phyloP scores from a whole-genome alignment of 2,797 vertebrate species.

The Leptatherina wallacei region DNA sequence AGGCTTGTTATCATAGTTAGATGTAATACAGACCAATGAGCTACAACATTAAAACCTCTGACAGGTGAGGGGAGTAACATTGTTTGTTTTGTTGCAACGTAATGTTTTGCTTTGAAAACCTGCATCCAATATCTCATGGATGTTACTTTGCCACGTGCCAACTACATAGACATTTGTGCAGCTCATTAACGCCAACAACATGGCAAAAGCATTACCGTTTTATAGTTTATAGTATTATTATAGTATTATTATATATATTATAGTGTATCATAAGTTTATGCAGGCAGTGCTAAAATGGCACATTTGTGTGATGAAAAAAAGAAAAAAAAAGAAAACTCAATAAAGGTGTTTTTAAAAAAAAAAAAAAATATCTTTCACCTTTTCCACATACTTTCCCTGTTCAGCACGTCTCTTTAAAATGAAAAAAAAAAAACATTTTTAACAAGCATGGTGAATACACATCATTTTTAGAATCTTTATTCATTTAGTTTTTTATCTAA shows the following conservation, averaged over 20 bases:
- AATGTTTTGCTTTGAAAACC: neutral
- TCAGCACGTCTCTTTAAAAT: neutral
- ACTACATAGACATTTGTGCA: neutral
- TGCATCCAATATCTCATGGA: neutral
- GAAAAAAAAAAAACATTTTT: too few species aligned
- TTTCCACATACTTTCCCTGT: neutral
- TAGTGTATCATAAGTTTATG: neutral
- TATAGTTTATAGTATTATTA: too few species aligned
- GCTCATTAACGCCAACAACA: neutral
- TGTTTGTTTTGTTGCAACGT: neutral
- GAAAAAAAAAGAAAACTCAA: neutral
- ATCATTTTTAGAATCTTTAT: neutral
- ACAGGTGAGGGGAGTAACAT: neutral
- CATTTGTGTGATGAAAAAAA: neutral
- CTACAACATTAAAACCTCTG: neutral
- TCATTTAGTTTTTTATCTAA: neutral
- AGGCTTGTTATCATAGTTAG: constrained; percentile 11
- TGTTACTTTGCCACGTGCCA: neutral
- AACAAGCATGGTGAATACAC: neutral
- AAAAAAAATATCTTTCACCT: neutral
- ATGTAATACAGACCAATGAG: neutral
- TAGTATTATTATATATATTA: neutral
- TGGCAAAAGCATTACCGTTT: neutral
- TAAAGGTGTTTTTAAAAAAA: too few species aligned
- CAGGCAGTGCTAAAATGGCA: neutral